Evolutionary conservation across 2,113 vertebrate species (phyloP).

Genomic region (Gyps fulvus): DNA sequence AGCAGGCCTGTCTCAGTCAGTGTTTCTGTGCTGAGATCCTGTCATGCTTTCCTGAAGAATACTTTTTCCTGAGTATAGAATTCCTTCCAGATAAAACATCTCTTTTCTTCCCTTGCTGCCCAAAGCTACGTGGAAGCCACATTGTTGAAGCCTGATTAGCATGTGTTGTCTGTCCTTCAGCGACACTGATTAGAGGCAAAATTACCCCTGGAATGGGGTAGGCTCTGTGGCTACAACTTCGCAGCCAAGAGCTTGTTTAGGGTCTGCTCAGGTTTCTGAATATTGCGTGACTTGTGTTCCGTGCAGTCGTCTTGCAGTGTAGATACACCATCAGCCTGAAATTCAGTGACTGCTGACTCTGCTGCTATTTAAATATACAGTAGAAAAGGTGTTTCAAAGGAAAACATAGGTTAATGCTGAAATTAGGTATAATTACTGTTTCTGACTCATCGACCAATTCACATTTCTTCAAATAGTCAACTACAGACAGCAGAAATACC

Average conservation of each 20-base stretch:
- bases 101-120: not conserved
- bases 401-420: not conserved
- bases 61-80: not conserved
- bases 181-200: fast-evolving
- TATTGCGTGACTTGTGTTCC: fast-evolving
- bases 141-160: not conserved
- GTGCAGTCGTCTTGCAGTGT: fast-evolving
- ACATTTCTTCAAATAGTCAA: not conserved
- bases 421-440: not conserved
- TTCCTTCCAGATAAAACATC: not conserved
- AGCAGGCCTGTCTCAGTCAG: not conserved
- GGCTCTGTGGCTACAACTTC: not conserved
- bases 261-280: not conserved
- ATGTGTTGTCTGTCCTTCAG: not conserved
- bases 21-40: not conserved
- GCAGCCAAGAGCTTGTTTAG: not conserved
- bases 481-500: too few relatives aligned
- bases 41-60: not conserved
- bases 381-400: not conserved
- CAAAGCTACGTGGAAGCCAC: too few relatives aligned
- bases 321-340: not conserved
- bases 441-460: not conserved
- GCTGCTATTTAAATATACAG: not conserved
- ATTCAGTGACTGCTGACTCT: fast-evolving
- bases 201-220: too few relatives aligned